Conservation (phyloP, 2,888 invertebrate genomes). For the Junonia oenone region DNA sequence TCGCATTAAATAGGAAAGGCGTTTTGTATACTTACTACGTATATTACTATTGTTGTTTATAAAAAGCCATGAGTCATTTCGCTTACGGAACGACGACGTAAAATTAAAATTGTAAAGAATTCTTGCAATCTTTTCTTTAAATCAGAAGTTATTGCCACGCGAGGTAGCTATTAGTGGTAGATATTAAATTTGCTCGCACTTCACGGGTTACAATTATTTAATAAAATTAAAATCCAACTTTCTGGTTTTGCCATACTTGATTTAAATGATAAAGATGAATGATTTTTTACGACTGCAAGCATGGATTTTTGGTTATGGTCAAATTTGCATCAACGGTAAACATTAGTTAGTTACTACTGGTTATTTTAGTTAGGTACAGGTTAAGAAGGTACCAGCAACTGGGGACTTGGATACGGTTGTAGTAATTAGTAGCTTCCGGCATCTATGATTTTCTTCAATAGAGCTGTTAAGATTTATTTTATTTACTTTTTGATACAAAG, state of each 20-base stretch:
- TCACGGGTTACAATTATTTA: constrained; percentile 5
- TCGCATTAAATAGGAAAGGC: no score
- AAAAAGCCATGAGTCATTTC: no score
- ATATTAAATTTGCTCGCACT: constrained; percentile 4
- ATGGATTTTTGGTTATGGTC: neutral
- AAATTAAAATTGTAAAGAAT: constrained; percentile 20
- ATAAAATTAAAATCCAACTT: neutral
- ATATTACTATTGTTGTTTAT: no score
- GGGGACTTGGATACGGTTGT: no score
- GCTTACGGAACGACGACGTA: neutral
- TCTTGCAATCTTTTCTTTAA: constrained; percentile 23
- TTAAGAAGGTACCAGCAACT: no score
- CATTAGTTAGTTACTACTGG: no score
- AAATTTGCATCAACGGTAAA: neutral
- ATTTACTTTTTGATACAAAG: no score
- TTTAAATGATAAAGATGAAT: constrained; percentile 26
- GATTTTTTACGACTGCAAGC: neutral
- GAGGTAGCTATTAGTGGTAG: constrained; percentile 17
- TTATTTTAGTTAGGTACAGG: no score
- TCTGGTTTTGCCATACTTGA: constrained; percentile 25
- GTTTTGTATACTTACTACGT: no score
- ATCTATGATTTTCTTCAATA: no score
- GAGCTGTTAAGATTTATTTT: no score
- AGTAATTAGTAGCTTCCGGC: no score
- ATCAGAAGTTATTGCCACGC: constrained; percentile 27